Conservation (phyloP, 2,888 invertebrate genomes). For the Craniophora ligustri region DNA sequence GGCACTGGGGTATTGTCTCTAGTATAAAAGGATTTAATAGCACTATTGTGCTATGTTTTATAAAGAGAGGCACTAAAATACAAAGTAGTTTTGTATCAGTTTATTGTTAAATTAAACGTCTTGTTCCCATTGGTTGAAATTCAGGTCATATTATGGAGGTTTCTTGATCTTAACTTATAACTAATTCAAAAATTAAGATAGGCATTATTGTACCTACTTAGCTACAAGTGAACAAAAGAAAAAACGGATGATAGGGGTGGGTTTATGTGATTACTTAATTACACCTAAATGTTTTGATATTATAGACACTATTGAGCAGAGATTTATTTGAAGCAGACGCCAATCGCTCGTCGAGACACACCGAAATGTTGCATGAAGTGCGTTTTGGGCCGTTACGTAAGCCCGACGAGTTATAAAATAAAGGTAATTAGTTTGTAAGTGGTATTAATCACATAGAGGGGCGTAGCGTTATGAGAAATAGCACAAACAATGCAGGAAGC, state of each 20-base stretch:
- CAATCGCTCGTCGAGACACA: slow-evolving; percentile 14
- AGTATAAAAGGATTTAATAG: too few species aligned
- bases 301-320: slow-evolving; percentile 74
- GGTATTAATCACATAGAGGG: slow-evolving; percentile 40
- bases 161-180: slow-evolving; percentile 58
- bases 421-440: slow-evolving; percentile 42
- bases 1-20: too few species aligned
- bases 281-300: slow-evolving; percentile 47
- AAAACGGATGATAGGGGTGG: slow-evolving; percentile 76
- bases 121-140: slow-evolving; percentile 41
- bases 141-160: slow-evolving; percentile 48
- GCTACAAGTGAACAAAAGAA: slow-evolving; percentile 46
- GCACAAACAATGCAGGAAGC: slow-evolving; percentile 62
- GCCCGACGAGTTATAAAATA: slow-evolving; percentile 25
- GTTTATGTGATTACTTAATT: slow-evolving; percentile 74
- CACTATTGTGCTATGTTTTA: too few species aligned
- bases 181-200: slow-evolving; percentile 61
- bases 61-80: slow-evolving; percentile 41
- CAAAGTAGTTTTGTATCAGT: slow-evolving; percentile 43
- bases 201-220: slow-evolving; percentile 51
- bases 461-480: slow-evolving; percentile 49
- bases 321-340: slow-evolving; percentile 65
- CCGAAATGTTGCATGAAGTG: slow-evolving; percentile 41
- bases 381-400: slow-evolving; percentile 36
- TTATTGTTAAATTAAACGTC: slow-evolving; percentile 45